Percentiles rank a stretch among this genome's conserved stretches.
Evolutionary conservation across 2,113 vertebrate species (phyloP).

Genomic region (Vicugna pacos): DNA sequence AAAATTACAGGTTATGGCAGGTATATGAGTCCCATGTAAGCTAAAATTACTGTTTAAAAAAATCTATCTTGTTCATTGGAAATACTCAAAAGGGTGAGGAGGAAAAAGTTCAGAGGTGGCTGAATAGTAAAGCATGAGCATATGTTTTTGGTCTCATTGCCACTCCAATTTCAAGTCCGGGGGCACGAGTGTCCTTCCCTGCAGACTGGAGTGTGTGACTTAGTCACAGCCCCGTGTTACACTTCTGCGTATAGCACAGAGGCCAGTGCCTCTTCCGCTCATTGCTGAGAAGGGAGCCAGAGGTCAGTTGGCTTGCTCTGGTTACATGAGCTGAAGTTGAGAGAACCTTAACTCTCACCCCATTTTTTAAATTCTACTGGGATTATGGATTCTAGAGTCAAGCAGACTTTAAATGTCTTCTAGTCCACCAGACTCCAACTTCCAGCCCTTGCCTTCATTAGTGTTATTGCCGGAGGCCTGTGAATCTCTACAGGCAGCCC

Average conservation of each 20-base stretch:
- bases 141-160: neutral
- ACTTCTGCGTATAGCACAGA: neutral
- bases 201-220: neutral
- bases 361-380: neutral
- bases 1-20: neutral
- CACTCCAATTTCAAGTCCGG: neutral
- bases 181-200: neutral
- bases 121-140: neutral
- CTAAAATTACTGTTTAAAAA: neutral
- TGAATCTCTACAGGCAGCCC: neutral
- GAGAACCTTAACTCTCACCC: neutral
- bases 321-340: neutral
- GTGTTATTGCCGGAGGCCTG: neutral
- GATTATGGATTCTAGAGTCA: neutral
- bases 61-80: neutral
- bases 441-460: neutral
- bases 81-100: neutral
- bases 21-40: neutral
- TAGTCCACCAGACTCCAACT: neutral
- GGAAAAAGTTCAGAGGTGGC: neutral
- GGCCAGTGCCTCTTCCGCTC: neutral
- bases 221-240: neutral
- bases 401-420: neutral
- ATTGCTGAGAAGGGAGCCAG: neutral
- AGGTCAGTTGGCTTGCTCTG: neutral